Conservation (phyloP, 1,140 invertebrate genomes). For the Atta colombica region DNA sequence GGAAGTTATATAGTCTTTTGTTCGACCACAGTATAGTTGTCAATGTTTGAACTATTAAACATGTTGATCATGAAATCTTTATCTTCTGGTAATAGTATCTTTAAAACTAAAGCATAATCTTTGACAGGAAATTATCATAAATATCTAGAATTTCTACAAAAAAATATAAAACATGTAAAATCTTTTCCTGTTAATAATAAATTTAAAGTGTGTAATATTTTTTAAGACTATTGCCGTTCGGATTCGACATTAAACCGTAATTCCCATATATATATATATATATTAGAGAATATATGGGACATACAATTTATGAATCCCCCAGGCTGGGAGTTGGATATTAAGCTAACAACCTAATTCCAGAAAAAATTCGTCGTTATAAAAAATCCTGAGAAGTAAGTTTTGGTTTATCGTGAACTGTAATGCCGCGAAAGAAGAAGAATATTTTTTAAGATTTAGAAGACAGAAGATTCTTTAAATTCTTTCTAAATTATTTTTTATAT, state of each 20-base stretch:
- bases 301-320: too few species aligned
- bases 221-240: background rate
- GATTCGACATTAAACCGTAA: too few species aligned
- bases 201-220: background rate
- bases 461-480: background rate
- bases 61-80: background rate
- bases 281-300: too few species aligned
- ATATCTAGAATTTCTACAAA: background rate
- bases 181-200: too few species aligned
- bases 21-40: background rate
- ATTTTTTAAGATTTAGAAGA: background rate
- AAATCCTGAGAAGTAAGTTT: too few species aligned
- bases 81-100: background rate
- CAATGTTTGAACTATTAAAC: slow-evolving; percentile 15
- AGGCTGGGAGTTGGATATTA: too few species aligned
- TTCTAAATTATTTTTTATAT: background rate
- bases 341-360: too few species aligned
- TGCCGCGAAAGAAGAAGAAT: too few species aligned
- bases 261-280: too few species aligned
- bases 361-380: too few species aligned
- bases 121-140: background rate
- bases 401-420: too few species aligned
- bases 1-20: slow-evolving; percentile 14
- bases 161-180: background rate
- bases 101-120: background rate